Percentiles rank a stretch among this genome's conserved stretches.
Evolutionary conservation across 2,888 invertebrate species (phyloP).

Genomic region (Eupithecia abbreviata): DNA sequence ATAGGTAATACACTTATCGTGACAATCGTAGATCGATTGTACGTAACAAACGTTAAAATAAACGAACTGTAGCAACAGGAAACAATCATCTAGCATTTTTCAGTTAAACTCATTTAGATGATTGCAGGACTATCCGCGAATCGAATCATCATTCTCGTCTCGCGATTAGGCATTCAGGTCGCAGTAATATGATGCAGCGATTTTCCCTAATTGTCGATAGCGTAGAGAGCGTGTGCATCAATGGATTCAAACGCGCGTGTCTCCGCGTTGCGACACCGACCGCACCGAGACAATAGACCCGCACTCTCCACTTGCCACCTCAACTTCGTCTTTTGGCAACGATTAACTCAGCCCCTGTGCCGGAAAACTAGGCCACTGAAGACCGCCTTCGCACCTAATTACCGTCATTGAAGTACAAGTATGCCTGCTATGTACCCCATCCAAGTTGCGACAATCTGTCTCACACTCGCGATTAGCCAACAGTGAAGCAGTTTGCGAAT

Average conservation of each 20-base stretch:
- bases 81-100: conserved; percentile 71
- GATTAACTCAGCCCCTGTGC: conserved; percentile 64
- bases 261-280: conserved; percentile 74
- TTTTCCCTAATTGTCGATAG: conserved; percentile 67
- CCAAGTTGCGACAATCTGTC: conserved; percentile 42
- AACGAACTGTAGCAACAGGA: conserved; percentile 70
- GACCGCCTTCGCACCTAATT: conserved; percentile 55
- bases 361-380: conserved; percentile 64
- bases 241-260: conserved; percentile 78
- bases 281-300: conserved; percentile 66
- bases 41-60: conserved; percentile 58
- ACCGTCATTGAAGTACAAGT: conserved; percentile 43
- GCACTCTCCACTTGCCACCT: conserved; percentile 65
- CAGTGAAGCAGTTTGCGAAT: conserved; percentile 22
- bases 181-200: conserved; percentile 64
- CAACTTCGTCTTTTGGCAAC: conserved; percentile 66
- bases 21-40: conserved; percentile 44
- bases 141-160: conserved; percentile 73
- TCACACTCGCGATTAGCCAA: conserved; percentile 27
- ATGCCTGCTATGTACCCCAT: conserved; percentile 30
- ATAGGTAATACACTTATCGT: conserved; percentile 50
- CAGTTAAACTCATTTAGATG: conserved; percentile 71
- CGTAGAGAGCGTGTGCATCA: conserved; percentile 64
- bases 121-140: conserved; percentile 72
- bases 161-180: conserved; percentile 78